Evolutionary conservation across 2,113 vertebrate species (phyloP).

Genomic region (Pelecanoides urinatrix): DNA sequence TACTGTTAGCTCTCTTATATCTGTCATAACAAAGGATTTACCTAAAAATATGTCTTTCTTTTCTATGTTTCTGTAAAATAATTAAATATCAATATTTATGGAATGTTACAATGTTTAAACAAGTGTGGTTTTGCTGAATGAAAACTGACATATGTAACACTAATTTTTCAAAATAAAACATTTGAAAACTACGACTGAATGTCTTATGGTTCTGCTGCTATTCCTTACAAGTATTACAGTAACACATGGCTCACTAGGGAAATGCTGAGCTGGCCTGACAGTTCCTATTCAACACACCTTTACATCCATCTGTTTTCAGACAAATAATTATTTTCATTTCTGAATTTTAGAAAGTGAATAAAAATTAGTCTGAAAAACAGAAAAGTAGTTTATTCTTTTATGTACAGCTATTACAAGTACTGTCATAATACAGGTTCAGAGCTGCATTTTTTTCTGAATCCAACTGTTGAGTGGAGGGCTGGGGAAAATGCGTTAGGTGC

Average conservation of each 20-base stretch:
- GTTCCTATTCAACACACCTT: background rate
- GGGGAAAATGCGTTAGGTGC: background rate
- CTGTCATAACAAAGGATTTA: background rate
- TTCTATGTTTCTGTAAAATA: background rate
- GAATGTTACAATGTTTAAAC: background rate
- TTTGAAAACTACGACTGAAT: background rate
- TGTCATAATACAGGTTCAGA: background rate
- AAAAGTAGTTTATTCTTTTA: background rate
- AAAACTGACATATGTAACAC: background rate
- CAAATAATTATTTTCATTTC: background rate
- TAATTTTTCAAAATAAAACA: constrained; percentile 10
- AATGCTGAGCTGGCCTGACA: background rate
- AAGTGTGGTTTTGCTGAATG: background rate
- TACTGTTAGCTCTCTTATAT: background rate
- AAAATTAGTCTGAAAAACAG: background rate
- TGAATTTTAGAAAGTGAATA: background rate
- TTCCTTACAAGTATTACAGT: background rate
- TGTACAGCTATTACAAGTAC: background rate
- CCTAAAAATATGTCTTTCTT: background rate
- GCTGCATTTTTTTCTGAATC: background rate
- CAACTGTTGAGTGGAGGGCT: background rate
- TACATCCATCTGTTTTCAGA: constrained; percentile 13
- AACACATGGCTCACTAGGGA: background rate
- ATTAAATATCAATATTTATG: background rate
- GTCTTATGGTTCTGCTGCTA: background rate